Evolutionary conservation across 92 coral and sea anemone genomes (phyloP).

Genomic region (Palythoa heliodiscus): DNA sequence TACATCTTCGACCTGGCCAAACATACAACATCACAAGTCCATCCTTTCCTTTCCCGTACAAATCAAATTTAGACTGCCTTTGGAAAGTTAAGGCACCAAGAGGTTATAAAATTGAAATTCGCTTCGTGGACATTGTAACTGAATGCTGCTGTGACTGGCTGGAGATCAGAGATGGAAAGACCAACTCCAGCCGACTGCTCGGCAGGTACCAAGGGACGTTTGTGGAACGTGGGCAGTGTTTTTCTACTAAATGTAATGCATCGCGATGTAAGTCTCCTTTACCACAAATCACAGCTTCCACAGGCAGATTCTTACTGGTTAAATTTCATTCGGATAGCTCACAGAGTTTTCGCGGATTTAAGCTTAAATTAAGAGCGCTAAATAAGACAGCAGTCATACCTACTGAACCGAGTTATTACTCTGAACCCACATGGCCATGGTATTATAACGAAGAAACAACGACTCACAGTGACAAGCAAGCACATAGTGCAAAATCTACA

Average conservation of each 20-base stretch:
- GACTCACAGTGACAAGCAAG: no score
- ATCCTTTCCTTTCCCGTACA: neutral
- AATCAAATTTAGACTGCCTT: neutral
- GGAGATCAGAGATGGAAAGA: neutral
- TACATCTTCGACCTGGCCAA: neutral
- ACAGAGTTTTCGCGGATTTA: neutral
- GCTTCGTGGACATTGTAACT: neutral
- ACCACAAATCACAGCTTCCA: neutral
- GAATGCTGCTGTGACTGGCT: conserved; percentile 27
- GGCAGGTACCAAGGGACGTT: neutral
- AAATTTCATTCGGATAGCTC: neutral
- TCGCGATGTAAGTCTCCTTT: neutral
- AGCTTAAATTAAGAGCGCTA: neutral
- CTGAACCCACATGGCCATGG: no score
- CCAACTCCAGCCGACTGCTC: neutral
- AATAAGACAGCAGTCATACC: no score
- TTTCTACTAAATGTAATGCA: neutral
- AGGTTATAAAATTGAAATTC: neutral
- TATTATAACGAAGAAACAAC: no score
- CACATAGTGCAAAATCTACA: no score
- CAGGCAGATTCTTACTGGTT: neutral
- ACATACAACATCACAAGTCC: neutral
- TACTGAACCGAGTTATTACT: no score
- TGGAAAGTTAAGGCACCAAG: neutral
- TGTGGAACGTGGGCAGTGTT: neutral